Conservation (phyloP, 2,888 invertebrate species). For the Leucozona laternaria region DNA sequence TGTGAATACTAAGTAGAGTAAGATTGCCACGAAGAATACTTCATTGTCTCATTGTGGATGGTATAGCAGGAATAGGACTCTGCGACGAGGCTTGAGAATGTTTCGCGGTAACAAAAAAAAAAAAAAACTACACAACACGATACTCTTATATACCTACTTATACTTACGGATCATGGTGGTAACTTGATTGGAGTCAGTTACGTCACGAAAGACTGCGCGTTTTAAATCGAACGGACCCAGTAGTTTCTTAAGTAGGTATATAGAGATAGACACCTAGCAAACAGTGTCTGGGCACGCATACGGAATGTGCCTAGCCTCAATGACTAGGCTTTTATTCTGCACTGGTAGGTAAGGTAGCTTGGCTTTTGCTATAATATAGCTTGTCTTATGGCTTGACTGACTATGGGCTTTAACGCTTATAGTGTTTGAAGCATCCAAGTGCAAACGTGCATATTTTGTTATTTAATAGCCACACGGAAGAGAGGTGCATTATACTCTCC, state of each 20-base stretch:
- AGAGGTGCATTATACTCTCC: constrained; percentile 65
- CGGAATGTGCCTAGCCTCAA: constrained; percentile 31
- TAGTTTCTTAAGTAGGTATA: not conserved
- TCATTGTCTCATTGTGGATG: constrained; percentile 37
- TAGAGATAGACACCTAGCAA: constrained; percentile 3
- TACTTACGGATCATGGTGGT: constrained; percentile 23
- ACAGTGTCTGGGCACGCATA: constrained; percentile 68
- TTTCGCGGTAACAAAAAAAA: not conserved
- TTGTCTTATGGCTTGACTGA: too few species aligned
- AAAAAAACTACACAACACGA: not conserved
- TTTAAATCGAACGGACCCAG: constrained; percentile 48
- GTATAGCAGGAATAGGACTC: not conserved
- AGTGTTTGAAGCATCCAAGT: constrained; percentile 38
- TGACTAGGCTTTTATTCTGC: constrained; percentile 38
- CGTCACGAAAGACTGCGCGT: constrained; percentile 67
- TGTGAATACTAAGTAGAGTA: constrained; percentile 57
- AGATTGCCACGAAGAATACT: constrained; percentile 26
- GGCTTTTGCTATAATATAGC: not conserved
- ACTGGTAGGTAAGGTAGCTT: constrained; percentile 7
- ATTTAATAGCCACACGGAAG: constrained; percentile 72
- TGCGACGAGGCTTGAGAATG: constrained; percentile 1
- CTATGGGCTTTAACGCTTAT: not conserved
- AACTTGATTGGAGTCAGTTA: constrained; percentile 64
- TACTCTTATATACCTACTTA: not conserved
- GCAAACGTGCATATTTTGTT: constrained; percentile 66